A percentile compares a stretch with the other conserved stretches of the same genome.
phyloP scores from a whole-genome alignment of 2,797 vertebrate species.

The Falco rusticolus region DNA sequence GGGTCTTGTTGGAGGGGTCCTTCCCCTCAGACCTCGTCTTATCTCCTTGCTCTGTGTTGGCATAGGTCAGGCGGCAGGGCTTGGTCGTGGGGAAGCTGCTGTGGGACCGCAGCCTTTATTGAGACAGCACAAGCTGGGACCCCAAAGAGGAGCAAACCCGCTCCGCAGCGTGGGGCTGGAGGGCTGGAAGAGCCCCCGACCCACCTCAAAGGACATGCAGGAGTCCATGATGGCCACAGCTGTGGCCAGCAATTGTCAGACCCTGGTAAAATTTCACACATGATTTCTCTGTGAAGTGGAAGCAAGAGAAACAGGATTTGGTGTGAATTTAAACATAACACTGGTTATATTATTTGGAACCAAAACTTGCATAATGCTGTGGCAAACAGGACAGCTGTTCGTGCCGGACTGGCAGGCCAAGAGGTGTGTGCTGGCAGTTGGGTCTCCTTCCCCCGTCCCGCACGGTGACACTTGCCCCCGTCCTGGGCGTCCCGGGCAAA shows the following conservation, averaged over 20 bases:
- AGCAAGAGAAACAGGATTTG: conserved; percentile 80
- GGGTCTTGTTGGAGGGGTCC: neutral
- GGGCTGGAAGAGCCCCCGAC: neutral
- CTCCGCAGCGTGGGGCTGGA: neutral
- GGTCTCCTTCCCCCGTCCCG: neutral
- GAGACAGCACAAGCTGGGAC: neutral
- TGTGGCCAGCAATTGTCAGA: neutral
- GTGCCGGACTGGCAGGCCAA: neutral
- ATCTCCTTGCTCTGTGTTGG: accelerated
- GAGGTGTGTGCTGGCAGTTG: neutral
- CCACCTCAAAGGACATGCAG: accelerated
- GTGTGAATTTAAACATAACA: conserved; percentile 65
- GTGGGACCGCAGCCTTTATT: neutral
- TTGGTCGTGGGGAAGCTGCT: neutral
- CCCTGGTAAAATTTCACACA: conserved; percentile 80
- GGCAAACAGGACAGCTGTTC: conserved; percentile 58
- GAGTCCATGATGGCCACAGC: neutral
- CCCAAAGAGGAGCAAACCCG: neutral
- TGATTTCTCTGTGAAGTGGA: conserved; percentile 73
- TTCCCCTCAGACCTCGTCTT: neutral
- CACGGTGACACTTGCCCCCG: neutral
- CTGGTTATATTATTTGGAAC: conserved; percentile 62
- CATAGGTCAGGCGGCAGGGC: accelerated
- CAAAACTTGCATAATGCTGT: conserved; percentile 47
- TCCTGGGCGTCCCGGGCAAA: neutral